phyloP scores from a whole-genome alignment of 2,797 vertebrate species.

The Anomalospiza imberbis region DNA sequence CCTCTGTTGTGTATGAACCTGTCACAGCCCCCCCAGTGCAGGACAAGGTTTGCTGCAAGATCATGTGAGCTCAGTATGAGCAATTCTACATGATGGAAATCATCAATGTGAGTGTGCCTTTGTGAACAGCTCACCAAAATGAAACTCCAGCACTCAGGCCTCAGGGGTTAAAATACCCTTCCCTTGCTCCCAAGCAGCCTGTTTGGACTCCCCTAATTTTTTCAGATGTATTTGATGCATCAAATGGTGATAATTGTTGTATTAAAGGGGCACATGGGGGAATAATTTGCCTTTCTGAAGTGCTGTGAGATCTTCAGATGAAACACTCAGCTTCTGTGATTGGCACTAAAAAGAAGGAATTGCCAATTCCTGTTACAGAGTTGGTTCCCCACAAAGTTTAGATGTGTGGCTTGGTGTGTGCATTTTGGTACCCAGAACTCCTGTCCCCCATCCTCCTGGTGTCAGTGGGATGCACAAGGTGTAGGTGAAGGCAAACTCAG shows the following conservation, averaged over 20 bases:
- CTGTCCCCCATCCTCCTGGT: rapidly evolving
- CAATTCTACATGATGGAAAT: background rate
- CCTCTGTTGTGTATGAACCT: background rate
- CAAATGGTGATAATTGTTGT: conserved; percentile 44
- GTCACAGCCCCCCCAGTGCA: background rate
- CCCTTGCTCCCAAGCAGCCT: background rate
- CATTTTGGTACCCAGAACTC: background rate
- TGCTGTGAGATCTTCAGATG: background rate
- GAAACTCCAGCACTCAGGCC: background rate
- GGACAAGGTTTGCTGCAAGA: background rate
- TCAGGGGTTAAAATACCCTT: background rate
- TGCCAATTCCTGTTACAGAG: background rate
- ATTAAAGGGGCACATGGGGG: background rate
- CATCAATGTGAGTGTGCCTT: rapidly evolving
- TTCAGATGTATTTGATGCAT: background rate
- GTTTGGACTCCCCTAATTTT: background rate
- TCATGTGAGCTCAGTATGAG: rapidly evolving
- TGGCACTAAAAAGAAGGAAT: conserved; percentile 35
- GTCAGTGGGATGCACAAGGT: background rate
- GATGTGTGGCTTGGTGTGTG: rapidly evolving
- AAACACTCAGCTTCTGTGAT: background rate
- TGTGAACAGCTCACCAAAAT: background rate
- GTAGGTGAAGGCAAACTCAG: background rate
- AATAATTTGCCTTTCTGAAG: conserved; percentile 47
- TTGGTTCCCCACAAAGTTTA: background rate